phyloP scores from a whole-genome alignment of 2,113 vertebrate species.

The Macaca fascicularis region DNA sequence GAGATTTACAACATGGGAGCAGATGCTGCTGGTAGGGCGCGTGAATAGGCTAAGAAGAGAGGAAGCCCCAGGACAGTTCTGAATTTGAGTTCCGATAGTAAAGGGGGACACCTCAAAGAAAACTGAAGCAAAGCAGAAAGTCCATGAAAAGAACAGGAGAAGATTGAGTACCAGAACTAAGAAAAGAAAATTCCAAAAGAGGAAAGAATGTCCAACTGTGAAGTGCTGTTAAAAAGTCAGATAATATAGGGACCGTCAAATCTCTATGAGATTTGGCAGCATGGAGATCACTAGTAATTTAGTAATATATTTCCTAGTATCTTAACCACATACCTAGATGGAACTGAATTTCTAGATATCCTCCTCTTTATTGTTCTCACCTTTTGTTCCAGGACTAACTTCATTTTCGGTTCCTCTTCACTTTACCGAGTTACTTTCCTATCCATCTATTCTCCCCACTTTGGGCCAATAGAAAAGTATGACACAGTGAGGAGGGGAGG shows the following conservation, averaged over 20 bases:
- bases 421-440: neutral
- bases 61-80: neutral
- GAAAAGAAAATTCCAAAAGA: neutral
- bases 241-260: neutral
- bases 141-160: neutral
- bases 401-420: neutral
- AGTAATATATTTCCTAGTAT: neutral
- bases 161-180: neutral
- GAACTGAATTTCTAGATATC: neutral
- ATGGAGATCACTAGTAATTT: neutral
- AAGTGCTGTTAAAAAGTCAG: neutral
- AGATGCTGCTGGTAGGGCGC: neutral
- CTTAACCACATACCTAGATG: neutral
- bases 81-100: neutral
- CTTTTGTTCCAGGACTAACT: neutral
- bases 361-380: neutral
- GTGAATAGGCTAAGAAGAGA: neutral
- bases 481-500: neutral
- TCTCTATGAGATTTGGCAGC: neutral
- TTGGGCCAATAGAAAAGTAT: neutral
- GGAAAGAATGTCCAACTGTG: neutral
- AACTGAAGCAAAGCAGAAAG: neutral
- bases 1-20: neutral
- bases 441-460: neutral
- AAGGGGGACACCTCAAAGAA: neutral